phyloP scores from a whole-genome alignment of 2,797 vertebrate species.

The Rhabdomys pumilio region DNA sequence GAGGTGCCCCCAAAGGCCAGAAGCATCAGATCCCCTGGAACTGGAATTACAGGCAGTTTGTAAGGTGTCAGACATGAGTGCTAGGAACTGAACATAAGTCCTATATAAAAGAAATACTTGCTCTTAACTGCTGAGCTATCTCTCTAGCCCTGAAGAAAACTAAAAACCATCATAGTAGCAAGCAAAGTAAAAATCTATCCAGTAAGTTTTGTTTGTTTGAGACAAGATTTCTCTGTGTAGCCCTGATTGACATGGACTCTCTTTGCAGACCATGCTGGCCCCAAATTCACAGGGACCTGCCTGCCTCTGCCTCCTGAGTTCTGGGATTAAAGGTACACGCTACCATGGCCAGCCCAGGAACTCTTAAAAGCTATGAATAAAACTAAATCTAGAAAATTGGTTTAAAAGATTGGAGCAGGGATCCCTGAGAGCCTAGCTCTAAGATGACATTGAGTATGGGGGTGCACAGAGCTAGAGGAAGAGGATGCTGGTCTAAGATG shows the following conservation, averaged over 20 bases:
- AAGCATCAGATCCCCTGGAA: neutral
- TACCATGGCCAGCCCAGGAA: neutral
- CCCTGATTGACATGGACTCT: neutral
- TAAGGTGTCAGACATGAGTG: neutral
- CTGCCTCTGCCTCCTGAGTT: neutral
- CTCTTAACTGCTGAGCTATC: neutral
- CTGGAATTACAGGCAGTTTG: neutral
- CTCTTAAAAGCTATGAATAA: neutral
- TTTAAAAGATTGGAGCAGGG: neutral
- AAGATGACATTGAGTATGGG: neutral
- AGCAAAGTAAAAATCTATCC: conserved; percentile 52
- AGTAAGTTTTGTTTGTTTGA: neutral
- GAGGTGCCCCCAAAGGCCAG: neutral
- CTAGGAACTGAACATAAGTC: neutral
- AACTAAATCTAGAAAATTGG: neutral
- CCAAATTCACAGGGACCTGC: neutral
- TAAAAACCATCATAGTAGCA: neutral
- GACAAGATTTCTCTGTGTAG: neutral
- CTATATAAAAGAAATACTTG: neutral
- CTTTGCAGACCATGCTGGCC: neutral
- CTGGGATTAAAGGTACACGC: neutral
- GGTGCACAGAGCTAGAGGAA: neutral
- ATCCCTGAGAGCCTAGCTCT: neutral
- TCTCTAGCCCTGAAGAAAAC: neutral
- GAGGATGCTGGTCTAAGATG: neutral